Evolutionary conservation across 2,113 vertebrate species (phyloP).

Genomic region (Spermophilus dauricus): DNA sequence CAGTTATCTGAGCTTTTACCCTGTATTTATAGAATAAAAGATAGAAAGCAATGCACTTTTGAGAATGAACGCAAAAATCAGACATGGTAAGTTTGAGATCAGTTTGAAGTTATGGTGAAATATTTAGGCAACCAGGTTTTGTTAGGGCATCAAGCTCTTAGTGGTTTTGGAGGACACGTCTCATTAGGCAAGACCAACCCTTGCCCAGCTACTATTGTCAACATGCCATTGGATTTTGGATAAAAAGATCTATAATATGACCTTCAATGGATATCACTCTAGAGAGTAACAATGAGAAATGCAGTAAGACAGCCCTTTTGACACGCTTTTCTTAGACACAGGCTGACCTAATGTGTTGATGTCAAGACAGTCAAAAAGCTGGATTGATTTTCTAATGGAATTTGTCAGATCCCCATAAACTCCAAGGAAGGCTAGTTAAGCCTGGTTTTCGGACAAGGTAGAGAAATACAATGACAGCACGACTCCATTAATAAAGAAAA

Average conservation of each 20-base stretch:
- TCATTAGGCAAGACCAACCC: slow-evolving; percentile 67
- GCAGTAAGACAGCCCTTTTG: slow-evolving; percentile 56
- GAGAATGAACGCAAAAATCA: slow-evolving; percentile 59
- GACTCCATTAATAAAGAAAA: slow-evolving; percentile 29
- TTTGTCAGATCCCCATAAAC: slow-evolving; percentile 52
- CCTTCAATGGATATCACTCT: slow-evolving; percentile 3
- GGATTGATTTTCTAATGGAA: slow-evolving; percentile 60
- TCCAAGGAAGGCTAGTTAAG: slow-evolving; percentile 4
- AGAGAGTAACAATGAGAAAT: slow-evolving; percentile 59
- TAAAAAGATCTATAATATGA: slow-evolving; percentile 55
- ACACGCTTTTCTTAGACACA: slow-evolving; percentile 3
- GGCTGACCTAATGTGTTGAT: slow-evolving; percentile 37
- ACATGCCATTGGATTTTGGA: slow-evolving; percentile 59
- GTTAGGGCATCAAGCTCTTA: slow-evolving; percentile 47
- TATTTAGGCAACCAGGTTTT: slow-evolving; percentile 7
- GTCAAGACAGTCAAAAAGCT: slow-evolving; percentile 64
- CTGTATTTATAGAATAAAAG: neutral
- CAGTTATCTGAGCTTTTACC: neutral
- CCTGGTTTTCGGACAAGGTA: neutral
- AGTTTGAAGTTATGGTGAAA: neutral
- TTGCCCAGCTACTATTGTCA: slow-evolving; percentile 44
- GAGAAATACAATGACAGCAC: slow-evolving; percentile 42
- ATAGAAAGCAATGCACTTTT: neutral
- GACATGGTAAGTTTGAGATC: neutral
- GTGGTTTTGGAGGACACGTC: slow-evolving; percentile 52